These are phyloP conservation scores for Tachuris rubrigastra DNA, from an alignment of 2,113 vertebrate species.

Conservation along the genomic window DNA sequence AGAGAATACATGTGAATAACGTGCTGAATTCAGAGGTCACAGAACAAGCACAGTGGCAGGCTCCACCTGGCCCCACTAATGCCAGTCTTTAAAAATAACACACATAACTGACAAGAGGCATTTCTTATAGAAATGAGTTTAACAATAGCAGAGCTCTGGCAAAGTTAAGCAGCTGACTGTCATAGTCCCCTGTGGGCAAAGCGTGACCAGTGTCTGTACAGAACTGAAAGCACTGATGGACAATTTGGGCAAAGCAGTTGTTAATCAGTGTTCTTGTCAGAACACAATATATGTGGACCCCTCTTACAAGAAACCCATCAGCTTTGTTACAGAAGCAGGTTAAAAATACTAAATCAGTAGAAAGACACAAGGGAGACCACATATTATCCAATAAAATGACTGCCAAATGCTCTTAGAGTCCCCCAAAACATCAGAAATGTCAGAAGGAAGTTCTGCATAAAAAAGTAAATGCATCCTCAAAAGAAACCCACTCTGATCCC, in stretches of 20 bases:
- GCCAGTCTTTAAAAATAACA: background rate
- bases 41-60: background rate
- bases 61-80: background rate
- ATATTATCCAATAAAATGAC: background rate
- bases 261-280: background rate
- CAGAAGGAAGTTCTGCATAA: background rate
- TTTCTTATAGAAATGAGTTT: background rate
- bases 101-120: background rate
- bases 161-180: background rate
- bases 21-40: background rate
- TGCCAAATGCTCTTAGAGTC: background rate
- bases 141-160: background rate
- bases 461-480: background rate
- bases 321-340: background rate
- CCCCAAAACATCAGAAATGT: background rate
- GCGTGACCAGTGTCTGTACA: background rate
- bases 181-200: background rate
- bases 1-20: background rate
- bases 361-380: background rate
- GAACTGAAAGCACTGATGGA: background rate
- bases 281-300: background rate
- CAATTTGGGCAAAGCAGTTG: background rate
- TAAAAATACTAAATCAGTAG: background rate
- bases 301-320: background rate
- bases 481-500: background rate